These are phyloP conservation scores for Heliconius eleuchia DNA, from an alignment of 1,140 invertebrate species.

Conservation along the genomic window DNA sequence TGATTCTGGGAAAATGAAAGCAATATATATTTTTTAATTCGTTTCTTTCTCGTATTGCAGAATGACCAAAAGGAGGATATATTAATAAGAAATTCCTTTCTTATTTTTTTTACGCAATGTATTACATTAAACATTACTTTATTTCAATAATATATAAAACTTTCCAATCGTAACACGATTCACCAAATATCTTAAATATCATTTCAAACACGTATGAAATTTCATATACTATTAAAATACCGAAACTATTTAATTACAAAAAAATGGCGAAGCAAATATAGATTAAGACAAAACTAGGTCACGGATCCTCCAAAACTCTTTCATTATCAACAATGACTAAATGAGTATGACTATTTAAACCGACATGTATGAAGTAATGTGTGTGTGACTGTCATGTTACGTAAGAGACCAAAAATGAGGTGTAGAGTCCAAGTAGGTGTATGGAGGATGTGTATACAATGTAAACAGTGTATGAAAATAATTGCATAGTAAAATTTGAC, in stretches of 20 bases:
- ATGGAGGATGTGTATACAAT: background rate
- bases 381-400: background rate
- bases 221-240: background rate
- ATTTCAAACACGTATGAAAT: background rate
- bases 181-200: background rate
- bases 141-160: background rate
- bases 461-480: background rate
- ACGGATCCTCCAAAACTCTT: conserved; percentile 52
- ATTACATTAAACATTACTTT: too few species aligned
- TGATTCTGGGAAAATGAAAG: background rate
- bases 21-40: too few species aligned
- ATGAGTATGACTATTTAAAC: conserved; percentile 24
- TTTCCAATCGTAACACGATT: background rate
- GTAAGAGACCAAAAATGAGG: background rate
- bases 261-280: conserved; percentile 41
- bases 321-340: conserved; percentile 49
- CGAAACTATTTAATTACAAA: conserved; percentile 35
- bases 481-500: background rate
- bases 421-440: background rate
- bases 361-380: conserved; percentile 1
- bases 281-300: conserved; percentile 48
- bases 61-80: too few species aligned
- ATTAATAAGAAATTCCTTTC: too few species aligned
- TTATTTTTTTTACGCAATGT: too few species aligned
- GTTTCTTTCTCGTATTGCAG: too few species aligned